phyloP scores from a whole-genome alignment of 1,140 invertebrate genomes.

The Ceratitis capitata region DNA sequence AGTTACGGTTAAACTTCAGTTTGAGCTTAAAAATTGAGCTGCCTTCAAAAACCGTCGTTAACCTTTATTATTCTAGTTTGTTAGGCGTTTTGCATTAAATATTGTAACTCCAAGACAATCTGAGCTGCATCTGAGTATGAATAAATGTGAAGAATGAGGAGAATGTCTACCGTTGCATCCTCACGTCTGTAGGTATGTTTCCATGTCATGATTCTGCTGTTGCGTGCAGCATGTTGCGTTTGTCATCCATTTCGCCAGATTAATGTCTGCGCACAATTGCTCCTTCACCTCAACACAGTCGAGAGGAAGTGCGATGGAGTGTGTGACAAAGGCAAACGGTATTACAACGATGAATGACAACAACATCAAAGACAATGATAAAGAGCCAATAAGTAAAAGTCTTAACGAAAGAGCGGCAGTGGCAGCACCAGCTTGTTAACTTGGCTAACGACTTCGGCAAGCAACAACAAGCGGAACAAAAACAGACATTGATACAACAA shows the following conservation, averaged over 20 bases:
- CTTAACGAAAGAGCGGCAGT: not conserved
- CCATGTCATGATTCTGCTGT: not conserved
- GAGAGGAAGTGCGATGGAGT: slow-evolving; percentile 4
- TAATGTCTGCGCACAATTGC: slow-evolving; percentile 12
- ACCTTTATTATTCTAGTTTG: too few relatives aligned
- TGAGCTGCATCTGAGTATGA: too few relatives aligned
- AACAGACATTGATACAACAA: not conserved
- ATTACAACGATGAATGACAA: not conserved
- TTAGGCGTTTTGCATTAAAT: too few relatives aligned
- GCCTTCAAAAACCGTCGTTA: too few relatives aligned
- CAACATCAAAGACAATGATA: not conserved
- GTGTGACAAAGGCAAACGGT: not conserved
- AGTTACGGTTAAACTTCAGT: too few relatives aligned
- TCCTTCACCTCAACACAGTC: slow-evolving; percentile 14
- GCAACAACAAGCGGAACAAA: not conserved
- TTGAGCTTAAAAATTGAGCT: too few relatives aligned
- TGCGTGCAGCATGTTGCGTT: slow-evolving; percentile 20
- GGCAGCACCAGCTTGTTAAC: not conserved
- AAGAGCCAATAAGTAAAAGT: not conserved
- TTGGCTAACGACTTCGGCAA: not conserved
- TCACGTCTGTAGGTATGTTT: too few relatives aligned
- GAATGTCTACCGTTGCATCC: too few relatives aligned
- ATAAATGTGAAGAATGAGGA: too few relatives aligned
- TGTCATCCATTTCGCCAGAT: slow-evolving; percentile 4
- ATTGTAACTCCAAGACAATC: too few relatives aligned